Percentiles rank a stretch among this genome's conserved stretches.
Evolutionary conservation across 1,140 invertebrate genomes (phyloP).

Genomic region (Drosophila tani): DNA sequence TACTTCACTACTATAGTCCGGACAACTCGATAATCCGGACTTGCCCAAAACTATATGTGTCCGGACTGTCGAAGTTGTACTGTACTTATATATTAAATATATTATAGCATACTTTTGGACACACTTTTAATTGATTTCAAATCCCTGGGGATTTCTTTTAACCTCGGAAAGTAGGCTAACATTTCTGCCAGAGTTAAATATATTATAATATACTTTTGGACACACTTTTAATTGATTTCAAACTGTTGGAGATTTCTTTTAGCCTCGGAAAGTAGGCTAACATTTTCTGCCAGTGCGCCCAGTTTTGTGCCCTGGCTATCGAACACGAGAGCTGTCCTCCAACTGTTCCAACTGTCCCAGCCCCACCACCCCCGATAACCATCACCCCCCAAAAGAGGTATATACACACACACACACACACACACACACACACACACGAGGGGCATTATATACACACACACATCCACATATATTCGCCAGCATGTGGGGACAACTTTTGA

Average conservation of each 20-base stretch:
- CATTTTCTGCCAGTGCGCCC: conserved; percentile 10
- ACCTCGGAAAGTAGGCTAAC: not conserved
- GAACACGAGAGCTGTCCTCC: conserved; percentile 52
- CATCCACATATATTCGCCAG: conserved; percentile 6
- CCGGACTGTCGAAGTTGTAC: too few relatives aligned
- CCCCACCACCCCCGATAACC: conserved; percentile 12
- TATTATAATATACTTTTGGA: not conserved
- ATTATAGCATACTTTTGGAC: not conserved
- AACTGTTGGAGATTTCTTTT: not conserved
- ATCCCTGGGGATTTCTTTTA: not conserved
- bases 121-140: not conserved
- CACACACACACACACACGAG: not conserved
- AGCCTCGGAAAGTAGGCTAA: not conserved
- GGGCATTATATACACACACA: conserved; percentile 13
- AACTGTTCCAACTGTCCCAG: conserved; percentile 30
- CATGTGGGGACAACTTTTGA: conserved; percentile 66
- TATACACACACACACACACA: conserved; percentile 8
- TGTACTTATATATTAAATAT: too few relatives aligned
- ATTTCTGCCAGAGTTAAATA: not conserved
- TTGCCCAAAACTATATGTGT: too few relatives aligned
- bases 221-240: not conserved
- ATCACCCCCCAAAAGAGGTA: not conserved
- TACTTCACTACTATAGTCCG: too few relatives aligned
- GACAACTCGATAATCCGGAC: too few relatives aligned
- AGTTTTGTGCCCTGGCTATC: conserved; percentile 44